A percentile compares a stretch with the other conserved stretches of the same genome.
phyloP scores from a whole-genome alignment of 37 sponge, comb jelly and placozoan genomes.

The Spongia lamella region DNA sequence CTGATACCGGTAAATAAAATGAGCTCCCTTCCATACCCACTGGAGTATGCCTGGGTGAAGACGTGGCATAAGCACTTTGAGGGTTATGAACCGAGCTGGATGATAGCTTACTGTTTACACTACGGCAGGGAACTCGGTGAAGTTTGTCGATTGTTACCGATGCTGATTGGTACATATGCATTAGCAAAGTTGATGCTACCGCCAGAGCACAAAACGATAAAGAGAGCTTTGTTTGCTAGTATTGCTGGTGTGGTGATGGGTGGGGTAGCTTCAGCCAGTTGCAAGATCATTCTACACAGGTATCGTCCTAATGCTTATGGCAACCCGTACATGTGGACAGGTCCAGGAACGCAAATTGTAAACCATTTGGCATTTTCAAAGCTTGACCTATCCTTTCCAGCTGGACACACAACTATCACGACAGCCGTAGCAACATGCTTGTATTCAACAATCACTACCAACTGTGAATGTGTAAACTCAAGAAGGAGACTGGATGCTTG shows the following conservation, averaged over 20 bases:
- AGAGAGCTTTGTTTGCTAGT: conserved; percentile 25
- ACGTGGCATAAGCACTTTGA: conserved; percentile 24
- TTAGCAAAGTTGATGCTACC: conserved; percentile 17
- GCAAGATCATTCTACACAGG: conserved; percentile 36
- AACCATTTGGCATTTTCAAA: conserved; percentile 43
- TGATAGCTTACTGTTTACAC: neutral
- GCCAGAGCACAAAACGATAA: neutral
- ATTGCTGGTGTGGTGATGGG: conserved; percentile 38
- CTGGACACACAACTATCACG: conserved; percentile 38
- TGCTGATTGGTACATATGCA: conserved; percentile 22
- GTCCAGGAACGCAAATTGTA: conserved; percentile 22
- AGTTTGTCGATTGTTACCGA: conserved; percentile 12
- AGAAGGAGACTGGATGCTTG: neutral
- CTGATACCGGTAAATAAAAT: neutral
- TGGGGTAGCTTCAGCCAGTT: conserved; percentile 19
- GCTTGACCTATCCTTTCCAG: conserved; percentile 39
- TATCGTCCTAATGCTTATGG: conserved; percentile 54
- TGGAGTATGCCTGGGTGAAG: conserved; percentile 39
- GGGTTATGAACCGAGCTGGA: conserved; percentile 2
- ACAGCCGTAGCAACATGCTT: conserved; percentile 44
- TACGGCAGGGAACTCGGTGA: conserved; percentile 31
- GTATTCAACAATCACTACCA: neutral
- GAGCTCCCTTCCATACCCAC: conserved; percentile 9
- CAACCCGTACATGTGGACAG: conserved; percentile 51
- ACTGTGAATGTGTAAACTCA: too few species aligned